Evolutionary conservation across 2,888 invertebrate species (phyloP).

Genomic region (Epinotia bilunana): DNA sequence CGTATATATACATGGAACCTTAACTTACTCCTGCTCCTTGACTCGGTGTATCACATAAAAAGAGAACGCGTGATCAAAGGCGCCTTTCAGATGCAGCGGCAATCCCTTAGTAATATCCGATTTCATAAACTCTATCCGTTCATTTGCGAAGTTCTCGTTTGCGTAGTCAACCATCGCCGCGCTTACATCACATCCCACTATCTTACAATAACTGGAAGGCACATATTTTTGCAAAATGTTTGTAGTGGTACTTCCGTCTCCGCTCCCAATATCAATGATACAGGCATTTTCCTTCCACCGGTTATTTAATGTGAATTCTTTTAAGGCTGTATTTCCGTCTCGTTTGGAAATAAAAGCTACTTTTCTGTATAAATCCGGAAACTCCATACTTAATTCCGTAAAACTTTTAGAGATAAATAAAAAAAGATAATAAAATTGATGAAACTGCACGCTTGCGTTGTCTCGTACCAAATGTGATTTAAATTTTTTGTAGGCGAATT

Average conservation of each 20-base stretch:
- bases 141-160: slow-evolving; percentile 76
- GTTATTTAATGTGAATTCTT: slow-evolving; percentile 10
- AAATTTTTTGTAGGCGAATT: neutral
- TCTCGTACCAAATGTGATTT: neutral
- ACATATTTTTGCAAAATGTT: slow-evolving; percentile 86
- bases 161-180: slow-evolving; percentile 89
- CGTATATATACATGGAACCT: neutral
- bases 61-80: slow-evolving; percentile 89
- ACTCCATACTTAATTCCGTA: slow-evolving; percentile 9
- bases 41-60: slow-evolving; percentile 94
- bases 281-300: slow-evolving; percentile 32
- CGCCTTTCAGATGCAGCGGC: slow-evolving; percentile 73
- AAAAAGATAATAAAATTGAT: neutral
- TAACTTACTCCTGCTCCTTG: slow-evolving; percentile 87
- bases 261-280: slow-evolving; percentile 87
- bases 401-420: neutral
- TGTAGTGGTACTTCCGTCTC: slow-evolving; percentile 86
- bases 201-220: slow-evolving; percentile 77
- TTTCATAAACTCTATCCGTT: slow-evolving; percentile 75
- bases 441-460: neutral
- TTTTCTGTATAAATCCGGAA: slow-evolving; percentile 28
- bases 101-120: slow-evolving; percentile 85
- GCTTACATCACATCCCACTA: slow-evolving; percentile 89
- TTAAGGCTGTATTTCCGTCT: slow-evolving; percentile 19
- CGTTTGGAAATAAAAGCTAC: slow-evolving; percentile 12